phyloP scores from a whole-genome alignment of 1,140 invertebrate species.

The Ptiloglossa arizonensis region DNA sequence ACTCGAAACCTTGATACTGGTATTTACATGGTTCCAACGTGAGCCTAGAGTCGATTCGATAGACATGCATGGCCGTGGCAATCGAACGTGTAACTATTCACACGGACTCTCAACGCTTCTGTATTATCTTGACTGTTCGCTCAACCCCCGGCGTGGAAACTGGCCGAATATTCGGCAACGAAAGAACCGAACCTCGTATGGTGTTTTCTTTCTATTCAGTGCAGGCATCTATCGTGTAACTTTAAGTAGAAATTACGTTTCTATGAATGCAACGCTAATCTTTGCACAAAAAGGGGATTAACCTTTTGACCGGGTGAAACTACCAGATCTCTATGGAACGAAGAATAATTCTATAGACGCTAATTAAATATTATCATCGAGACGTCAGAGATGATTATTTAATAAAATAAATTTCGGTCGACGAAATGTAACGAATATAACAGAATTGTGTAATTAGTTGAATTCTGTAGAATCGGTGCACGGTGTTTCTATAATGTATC shows the following conservation, averaged over 20 bases:
- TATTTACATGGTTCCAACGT: constrained; percentile 62
- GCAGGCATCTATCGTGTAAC: neutral
- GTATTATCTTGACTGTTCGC: constrained; percentile 59
- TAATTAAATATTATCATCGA: no score
- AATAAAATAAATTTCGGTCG: no score
- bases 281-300: neutral
- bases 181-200: neutral
- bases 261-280: neutral
- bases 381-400: no score
- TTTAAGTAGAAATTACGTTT: neutral
- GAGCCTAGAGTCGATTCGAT: constrained; percentile 60
- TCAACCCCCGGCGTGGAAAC: neutral
- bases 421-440: no score
- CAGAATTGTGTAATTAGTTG: no score
- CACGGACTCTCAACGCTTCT: constrained; percentile 57
- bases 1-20: constrained; percentile 66
- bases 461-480: no score
- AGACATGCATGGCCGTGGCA: constrained; percentile 64
- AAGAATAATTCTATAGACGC: no score
- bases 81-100: constrained; percentile 72
- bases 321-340: no score
- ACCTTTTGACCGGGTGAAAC: no score
- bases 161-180: constrained; percentile 3
- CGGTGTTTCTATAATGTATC: no score
- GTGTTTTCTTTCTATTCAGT: neutral